Evolutionary conservation across 2,113 vertebrate species (phyloP), one percentile per base, ranked within the genome.

Genomic region (Chloropsis cyanopogon): DNA sequence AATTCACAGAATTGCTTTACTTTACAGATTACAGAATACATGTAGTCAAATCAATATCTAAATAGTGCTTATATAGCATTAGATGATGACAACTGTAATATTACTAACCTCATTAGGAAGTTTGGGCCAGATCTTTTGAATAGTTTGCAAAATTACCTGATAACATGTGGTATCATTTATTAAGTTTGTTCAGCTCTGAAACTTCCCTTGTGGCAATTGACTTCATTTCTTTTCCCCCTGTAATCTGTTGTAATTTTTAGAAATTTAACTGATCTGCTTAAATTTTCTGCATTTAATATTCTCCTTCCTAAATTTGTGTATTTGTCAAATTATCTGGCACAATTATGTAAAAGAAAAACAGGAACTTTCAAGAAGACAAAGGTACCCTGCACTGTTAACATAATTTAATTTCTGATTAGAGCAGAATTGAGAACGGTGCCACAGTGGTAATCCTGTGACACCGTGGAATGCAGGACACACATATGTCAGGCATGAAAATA

Each of bases 201-300:
- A 81, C 75, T 41, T 95, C 42, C 41, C 20, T n/a, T 22, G 5
- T 70, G 18, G n/a, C 14, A 54, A 52, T 31, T 86, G 56, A 64
- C 9, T 11, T 70, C 2, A 37, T 64, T 46, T 21, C 0, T 1
- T 7, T 24, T 11, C 5, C 13, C 15, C 8, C 10, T 7, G 4
- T 42, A 50, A 81, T 66, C 39, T 78, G 10, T 37, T 89, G 16
- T 26, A 91, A 79, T 37, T 33, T 53, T 89, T 57, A 20, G 26
- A 89, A 75, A 81, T 72, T 28, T 65, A 90, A 46, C 41, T 79
- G 66, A 15, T 41, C 60, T 72, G 11, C 25, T 91, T 82, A 42
- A 26, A 29, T 82, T 88, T 82, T 84, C 57, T 75, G 50, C 54
- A 66, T 10, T 79, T 70, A 41, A 31, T 75, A 50, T 35, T 79